Evolutionary conservation across 2,888 invertebrate genomes (phyloP), one percentile per base, ranked within the genome.

Genomic region (Scelioninae gen. 2): DNA sequence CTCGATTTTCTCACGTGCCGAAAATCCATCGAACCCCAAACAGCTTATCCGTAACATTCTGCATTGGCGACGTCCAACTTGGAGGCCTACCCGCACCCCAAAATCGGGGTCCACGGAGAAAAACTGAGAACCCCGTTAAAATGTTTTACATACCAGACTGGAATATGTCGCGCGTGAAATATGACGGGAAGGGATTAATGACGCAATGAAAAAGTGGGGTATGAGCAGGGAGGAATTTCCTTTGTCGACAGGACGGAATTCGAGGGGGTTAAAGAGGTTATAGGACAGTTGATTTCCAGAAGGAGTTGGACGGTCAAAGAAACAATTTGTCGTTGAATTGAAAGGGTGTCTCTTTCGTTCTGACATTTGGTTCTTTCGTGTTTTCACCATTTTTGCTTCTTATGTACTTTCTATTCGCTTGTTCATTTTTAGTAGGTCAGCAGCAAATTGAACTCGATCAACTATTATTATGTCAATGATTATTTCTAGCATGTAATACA

Each of bases 71-170:
- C 39, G 63, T 57, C 48, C 43, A 15, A 73, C 57, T 73, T 18
- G 63, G 55, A 11, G 2, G 53, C 57, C 43, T 58, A 72, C 63
- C 46, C 55, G 48, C 75, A 73, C 76, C 77, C 78, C 63, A 69
- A 77, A 76, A 70, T 71, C 7, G 13, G 5, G 37, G 4, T 4
- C 5, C 3, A 13, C 15, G 11, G n/a, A 15, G 33, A 41, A 33
- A 33, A 69, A 35, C 55, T 19, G n/a, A 19, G 28, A 50, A 69
- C 73, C 75, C 75, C 28, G 61, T 43, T 53, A 53, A 35, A 53
- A 33, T 25, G 45, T 50, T 64, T 74, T 75, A 76, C 75, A 73
- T 69, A 75, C 76, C 63, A 74, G 74, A 64, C 74, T 57, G 48
- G 10, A 35, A 55, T 18, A 39, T 31, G 60, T 78, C 60, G 60